phyloP scores from a whole-genome alignment of 2,888 invertebrate species.

The Drepana falcataria region DNA sequence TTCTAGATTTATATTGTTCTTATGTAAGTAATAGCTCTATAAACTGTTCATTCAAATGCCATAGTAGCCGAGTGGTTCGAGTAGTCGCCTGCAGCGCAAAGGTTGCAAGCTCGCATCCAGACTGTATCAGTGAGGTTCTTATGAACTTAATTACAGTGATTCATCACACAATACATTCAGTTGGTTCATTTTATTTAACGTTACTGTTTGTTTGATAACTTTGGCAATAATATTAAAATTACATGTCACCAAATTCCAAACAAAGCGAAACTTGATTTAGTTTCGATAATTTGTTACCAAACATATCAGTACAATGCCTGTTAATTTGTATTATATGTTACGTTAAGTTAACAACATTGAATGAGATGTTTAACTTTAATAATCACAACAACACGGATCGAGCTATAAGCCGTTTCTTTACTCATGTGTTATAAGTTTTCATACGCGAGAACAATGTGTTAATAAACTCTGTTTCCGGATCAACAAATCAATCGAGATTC shows the following conservation, averaged over 20 bases:
- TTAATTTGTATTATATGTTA: conserved; percentile 46
- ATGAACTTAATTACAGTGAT: too few relatives aligned
- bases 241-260: background rate
- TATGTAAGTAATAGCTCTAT: too few relatives aligned
- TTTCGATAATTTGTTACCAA: conserved; percentile 9
- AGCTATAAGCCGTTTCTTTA: too few relatives aligned
- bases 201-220: background rate
- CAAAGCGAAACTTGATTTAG: background rate
- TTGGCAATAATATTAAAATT: background rate
- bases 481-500: conserved; percentile 16
- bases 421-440: conserved; percentile 31
- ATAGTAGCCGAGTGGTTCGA: too few relatives aligned
- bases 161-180: too few relatives aligned
- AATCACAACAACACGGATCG: conserved; percentile 37
- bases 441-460: conserved; percentile 34
- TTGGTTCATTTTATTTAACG: too few relatives aligned
- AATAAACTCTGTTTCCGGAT: conserved; percentile 39
- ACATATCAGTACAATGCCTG: conserved; percentile 55
- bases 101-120: too few relatives aligned
- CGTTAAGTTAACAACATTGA: conserved; percentile 53
- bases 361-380: conserved; percentile 57
- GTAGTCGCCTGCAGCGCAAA: too few relatives aligned
- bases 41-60: too few relatives aligned
- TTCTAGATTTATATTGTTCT: too few relatives aligned
- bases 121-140: too few relatives aligned